Evolutionary conservation across 2,888 invertebrate species (phyloP).

Genomic region (Chymomyza fuscimana): DNA sequence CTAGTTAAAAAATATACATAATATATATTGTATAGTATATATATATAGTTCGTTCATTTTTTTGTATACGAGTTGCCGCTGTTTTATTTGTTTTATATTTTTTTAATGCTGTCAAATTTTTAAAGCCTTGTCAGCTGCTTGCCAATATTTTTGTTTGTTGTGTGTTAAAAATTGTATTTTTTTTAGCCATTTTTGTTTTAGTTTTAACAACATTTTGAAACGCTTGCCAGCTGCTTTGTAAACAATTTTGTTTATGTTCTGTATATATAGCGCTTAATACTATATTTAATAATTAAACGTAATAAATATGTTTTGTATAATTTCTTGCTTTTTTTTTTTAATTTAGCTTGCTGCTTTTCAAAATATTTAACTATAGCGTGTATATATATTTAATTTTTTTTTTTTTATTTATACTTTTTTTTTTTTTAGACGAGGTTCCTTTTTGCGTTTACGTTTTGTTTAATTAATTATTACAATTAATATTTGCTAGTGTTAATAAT

Average conservation of each 20-base stretch:
- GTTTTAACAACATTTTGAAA: conserved; percentile 60
- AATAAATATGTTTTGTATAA: conserved; percentile 58
- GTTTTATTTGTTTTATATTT: conserved; percentile 2
- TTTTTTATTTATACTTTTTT: conserved; percentile 10
- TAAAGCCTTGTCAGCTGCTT: conserved; percentile 13
- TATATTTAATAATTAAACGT: conserved; percentile 52
- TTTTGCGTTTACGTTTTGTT: conserved; percentile 24
- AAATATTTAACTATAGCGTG: conserved; percentile 65
- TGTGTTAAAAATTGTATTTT: conserved; percentile 39
- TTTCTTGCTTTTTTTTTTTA: conserved; percentile 43
- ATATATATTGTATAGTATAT: conserved; percentile 21
- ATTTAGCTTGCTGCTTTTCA: conserved; percentile 31
- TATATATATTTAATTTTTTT: conserved; percentile 34
- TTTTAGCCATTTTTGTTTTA: conserved; percentile 23
- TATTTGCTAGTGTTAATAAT: conserved; percentile 71
- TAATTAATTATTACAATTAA: conserved; percentile 56
- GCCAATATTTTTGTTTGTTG: conserved; percentile 17
- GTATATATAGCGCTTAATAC: conserved; percentile 17
- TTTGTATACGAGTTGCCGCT: background rate
- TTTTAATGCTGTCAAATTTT: conserved; percentile 6
- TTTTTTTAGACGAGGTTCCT: conserved; percentile 53
- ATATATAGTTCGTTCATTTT: conserved; percentile 26
- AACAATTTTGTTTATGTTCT: conserved; percentile 24
- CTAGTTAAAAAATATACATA: conserved; percentile 47
- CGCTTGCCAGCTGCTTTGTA: conserved; percentile 35